Evolutionary conservation across 2,797 vertebrate genomes (phyloP), one percentile per base, ranked within the genome.

Genomic region (Molossus molossus): DNA sequence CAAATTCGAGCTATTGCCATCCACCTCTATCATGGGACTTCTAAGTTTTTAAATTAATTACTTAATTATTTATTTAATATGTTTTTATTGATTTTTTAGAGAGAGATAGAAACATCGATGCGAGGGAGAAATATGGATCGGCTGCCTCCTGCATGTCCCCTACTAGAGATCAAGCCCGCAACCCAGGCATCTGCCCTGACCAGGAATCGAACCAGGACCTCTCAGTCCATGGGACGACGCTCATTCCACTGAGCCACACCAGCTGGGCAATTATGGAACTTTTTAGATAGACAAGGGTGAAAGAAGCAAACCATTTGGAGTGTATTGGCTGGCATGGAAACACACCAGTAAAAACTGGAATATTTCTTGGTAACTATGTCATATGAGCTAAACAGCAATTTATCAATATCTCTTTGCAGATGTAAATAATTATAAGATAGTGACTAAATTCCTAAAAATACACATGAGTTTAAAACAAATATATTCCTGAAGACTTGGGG

Each of bases 381-480:
- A 93, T 92, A 92, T 37, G 85, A 95, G 97, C 92, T 15, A 95
- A 97, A 96, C 62, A 97, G 96, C 84, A 97, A 96, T 97, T 73
- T 92, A 85, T 72, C 92, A 75, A 77, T 96, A 86, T 96, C 58
- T 97, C 85, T 95, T 97, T 94, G 94, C 90, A 97, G 95, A 96
- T 83, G 77, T 40, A 88, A 84, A 72, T 92, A 87, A 88, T 97
- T 96, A 93, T 89, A 95, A 92, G 92, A 95, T 70, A 94, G n/a
- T 92, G 94, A 97, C 90, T 96, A 83, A 95, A 96, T 96, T 90
- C 53, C 94, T 96, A 87, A 75, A 90, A 94, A 88, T 15, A 4
- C 58, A 83, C 89, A 93, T 86, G 73, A 97, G 72, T 93, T 96
- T 92, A 95, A 98, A 97, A 97, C 70, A 96, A 96, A 94, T 96